These are phyloP conservation scores for Eristalis tenax DNA, from an alignment of 2,888 invertebrate species.

Conservation along the genomic window DNA sequence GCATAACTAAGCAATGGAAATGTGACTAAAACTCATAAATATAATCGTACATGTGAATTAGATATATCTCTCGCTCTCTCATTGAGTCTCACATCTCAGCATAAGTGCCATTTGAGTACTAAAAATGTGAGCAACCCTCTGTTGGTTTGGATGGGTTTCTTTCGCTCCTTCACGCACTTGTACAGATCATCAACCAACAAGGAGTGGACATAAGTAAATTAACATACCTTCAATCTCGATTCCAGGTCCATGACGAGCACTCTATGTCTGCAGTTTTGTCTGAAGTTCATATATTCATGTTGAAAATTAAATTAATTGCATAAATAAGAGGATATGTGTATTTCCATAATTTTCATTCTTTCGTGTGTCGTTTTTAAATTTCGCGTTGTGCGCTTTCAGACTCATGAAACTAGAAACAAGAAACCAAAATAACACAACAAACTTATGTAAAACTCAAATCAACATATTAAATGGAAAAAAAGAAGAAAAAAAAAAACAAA, in stretches of 20 bases:
- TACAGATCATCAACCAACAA: conserved; percentile 29
- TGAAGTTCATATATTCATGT: neutral
- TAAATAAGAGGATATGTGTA: too few species aligned
- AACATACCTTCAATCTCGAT: neutral
- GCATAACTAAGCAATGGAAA: neutral
- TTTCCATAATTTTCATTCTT: neutral
- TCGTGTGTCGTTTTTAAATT: neutral
- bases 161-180: neutral
- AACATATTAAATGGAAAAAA: neutral
- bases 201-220: neutral
- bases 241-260: neutral
- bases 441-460: neutral
- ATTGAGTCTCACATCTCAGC: neutral
- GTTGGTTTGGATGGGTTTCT: conserved; percentile 9
- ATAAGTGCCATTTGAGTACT: too few species aligned
- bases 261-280: neutral
- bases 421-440: too few species aligned
- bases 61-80: neutral
- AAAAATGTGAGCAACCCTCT: neutral
- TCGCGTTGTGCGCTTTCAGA: neutral
- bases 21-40: neutral
- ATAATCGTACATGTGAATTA: neutral
- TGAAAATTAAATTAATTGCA: neutral
- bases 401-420: neutral
- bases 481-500: neutral